Conservation (phyloP, 92 coral and sea anemone species). For the Micromussa lordhowensis region DNA sequence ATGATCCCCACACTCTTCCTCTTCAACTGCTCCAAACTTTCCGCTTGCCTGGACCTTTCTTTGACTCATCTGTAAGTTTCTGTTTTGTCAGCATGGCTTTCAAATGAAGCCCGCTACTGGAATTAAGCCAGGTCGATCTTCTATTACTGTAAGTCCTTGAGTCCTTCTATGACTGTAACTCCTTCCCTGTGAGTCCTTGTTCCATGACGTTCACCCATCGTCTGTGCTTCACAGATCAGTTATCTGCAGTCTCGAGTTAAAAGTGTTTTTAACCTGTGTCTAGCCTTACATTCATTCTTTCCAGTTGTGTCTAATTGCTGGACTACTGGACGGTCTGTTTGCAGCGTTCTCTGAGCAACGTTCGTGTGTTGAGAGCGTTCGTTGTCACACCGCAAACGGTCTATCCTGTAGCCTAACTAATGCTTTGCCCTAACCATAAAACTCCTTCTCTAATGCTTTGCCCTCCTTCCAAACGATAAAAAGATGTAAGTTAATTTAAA, state of each 20-base stretch:
- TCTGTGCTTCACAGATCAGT: neutral
- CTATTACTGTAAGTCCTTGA: no score
- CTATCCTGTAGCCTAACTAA: neutral
- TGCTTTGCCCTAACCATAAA: neutral
- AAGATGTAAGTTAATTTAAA: neutral
- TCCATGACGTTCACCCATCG: neutral
- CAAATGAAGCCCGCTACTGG: neutral
- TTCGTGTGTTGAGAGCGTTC: neutral
- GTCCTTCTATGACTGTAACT: no score
- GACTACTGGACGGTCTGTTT: neutral
- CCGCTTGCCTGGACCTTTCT: slow-evolving; percentile 46
- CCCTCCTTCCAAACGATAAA: neutral
- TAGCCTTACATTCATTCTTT: no score
- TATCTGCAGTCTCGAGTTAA: no score
- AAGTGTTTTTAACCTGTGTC: no score
- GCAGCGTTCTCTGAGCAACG: neutral
- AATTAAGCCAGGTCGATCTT: neutral
- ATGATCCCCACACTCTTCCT: slow-evolving; percentile 10
- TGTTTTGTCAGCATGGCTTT: neutral
- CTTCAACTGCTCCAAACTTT: slow-evolving; percentile 44
- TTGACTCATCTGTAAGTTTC: slow-evolving; percentile 45
- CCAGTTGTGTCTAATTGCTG: neutral
- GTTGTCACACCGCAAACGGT: neutral
- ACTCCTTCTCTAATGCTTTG: neutral
- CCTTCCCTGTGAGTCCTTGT: no score